These are phyloP conservation scores for Poecile atricapillus DNA, from an alignment of 2,113 vertebrate species.

Conservation along the genomic window DNA sequence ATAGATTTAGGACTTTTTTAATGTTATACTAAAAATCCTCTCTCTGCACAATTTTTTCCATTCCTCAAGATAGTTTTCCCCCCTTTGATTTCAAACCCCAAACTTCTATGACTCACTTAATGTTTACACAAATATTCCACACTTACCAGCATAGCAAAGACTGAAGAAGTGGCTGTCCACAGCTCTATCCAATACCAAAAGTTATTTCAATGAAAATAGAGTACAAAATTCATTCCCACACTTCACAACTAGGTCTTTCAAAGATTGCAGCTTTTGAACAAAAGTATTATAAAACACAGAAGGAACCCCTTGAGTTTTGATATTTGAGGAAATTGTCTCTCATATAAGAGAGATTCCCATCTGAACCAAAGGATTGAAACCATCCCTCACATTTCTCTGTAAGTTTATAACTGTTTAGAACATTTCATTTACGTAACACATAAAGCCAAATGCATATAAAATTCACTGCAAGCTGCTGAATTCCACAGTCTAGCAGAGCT, in stretches of 20 bases:
- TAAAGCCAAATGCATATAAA: neutral
- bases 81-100: neutral
- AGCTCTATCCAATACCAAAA: constrained; percentile 16
- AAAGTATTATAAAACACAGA: constrained; percentile 31
- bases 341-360: neutral
- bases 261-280: constrained; percentile 29
- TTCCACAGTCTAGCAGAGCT: neutral
- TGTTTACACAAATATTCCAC: constrained; percentile 34
- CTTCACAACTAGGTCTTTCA: constrained; percentile 3
- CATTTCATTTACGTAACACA: neutral
- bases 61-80: neutral
- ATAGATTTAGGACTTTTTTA: neutral
- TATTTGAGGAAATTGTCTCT: constrained; percentile 33
- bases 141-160: neutral
- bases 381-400: neutral
- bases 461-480: neutral
- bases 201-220: constrained; percentile 54
- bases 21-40: neutral
- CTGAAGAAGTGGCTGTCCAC: neutral
- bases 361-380: neutral
- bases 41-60: neutral
- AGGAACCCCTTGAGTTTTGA: neutral
- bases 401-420: neutral
- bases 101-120: neutral
- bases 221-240: constrained; percentile 27